These are phyloP conservation scores for Aphodius sticticus DNA, from an alignment of 2,888 invertebrate species.

Conservation along the genomic window DNA sequence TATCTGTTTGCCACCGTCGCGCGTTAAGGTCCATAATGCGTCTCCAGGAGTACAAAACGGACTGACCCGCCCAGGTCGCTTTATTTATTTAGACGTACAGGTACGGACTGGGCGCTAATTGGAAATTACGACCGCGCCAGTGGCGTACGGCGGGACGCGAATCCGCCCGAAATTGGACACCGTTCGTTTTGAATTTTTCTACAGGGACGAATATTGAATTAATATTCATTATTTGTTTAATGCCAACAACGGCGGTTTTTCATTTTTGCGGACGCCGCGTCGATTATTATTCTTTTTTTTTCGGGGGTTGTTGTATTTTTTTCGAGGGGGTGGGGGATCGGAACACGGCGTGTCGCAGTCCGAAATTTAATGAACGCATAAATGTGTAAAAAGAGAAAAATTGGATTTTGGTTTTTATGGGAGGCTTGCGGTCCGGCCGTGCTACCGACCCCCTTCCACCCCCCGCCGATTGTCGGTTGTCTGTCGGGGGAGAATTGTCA, in stretches of 20 bases:
- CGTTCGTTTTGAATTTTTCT: slow-evolving; percentile 51
- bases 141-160: too few relatives aligned
- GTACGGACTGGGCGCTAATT: slow-evolving; percentile 11
- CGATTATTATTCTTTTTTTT: background rate
- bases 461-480: slow-evolving; percentile 11
- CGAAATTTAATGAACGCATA: slow-evolving; percentile 23
- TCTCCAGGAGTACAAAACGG: background rate
- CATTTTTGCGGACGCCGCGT: slow-evolving; percentile 15
- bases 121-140: background rate
- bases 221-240: slow-evolving; percentile 52
- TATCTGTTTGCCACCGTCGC: slow-evolving; percentile 5
- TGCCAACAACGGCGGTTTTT: background rate
- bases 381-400: slow-evolving; percentile 26
- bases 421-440: background rate
- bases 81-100: slow-evolving; percentile 11
- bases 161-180: slow-evolving; percentile 6
- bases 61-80: background rate
- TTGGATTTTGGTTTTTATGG: slow-evolving; percentile 22
- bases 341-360: background rate
- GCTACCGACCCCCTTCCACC: background rate
- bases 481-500: slow-evolving; percentile 15
- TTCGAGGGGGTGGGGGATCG: background rate
- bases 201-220: slow-evolving; percentile 56
- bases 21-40: background rate
- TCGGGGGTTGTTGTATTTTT: background rate